A percentile compares a stretch with the other conserved stretches of the same genome.
These are phyloP conservation scores for Antheraea yamamai DNA, from an alignment of 2,888 invertebrate species.

Conservation along the genomic window DNA sequence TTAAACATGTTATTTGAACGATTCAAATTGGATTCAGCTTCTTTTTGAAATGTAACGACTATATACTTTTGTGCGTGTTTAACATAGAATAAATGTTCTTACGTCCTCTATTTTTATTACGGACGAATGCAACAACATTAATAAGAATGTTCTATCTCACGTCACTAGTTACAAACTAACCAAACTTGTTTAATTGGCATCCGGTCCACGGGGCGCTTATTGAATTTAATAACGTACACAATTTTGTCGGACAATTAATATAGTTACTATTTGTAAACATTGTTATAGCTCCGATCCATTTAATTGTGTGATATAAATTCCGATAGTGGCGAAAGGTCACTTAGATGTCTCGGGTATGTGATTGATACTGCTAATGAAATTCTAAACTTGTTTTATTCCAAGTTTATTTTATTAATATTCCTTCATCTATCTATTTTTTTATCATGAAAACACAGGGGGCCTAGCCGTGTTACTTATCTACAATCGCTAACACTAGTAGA, in stretches of 20 bases:
- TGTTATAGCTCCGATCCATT: slow-evolving; percentile 10
- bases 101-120: background rate
- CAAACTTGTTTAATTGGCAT: slow-evolving; percentile 45
- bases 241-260: slow-evolving; percentile 35
- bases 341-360: background rate
- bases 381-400: too few species aligned
- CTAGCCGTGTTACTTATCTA: too few species aligned
- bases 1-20: too few species aligned
- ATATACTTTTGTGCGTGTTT: too few species aligned
- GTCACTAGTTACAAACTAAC: slow-evolving; percentile 41
- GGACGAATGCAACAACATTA: slow-evolving; percentile 24
- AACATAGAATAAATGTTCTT: too few species aligned
- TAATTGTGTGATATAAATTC: slow-evolving; percentile 6
- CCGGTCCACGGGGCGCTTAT: slow-evolving; percentile 42
- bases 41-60: too few species aligned
- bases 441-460: too few species aligned
- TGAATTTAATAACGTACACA: slow-evolving; percentile 41
- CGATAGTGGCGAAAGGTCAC: background rate
- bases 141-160: slow-evolving; percentile 34
- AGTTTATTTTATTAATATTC: too few species aligned
- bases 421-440: too few species aligned
- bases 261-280: slow-evolving; percentile 35
- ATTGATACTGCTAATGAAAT: background rate
- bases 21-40: too few species aligned
- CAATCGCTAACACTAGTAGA: too few species aligned